These are phyloP conservation scores for Campoletis sonorensis DNA, from an alignment of 1,140 invertebrate species.

Conservation along the genomic window DNA sequence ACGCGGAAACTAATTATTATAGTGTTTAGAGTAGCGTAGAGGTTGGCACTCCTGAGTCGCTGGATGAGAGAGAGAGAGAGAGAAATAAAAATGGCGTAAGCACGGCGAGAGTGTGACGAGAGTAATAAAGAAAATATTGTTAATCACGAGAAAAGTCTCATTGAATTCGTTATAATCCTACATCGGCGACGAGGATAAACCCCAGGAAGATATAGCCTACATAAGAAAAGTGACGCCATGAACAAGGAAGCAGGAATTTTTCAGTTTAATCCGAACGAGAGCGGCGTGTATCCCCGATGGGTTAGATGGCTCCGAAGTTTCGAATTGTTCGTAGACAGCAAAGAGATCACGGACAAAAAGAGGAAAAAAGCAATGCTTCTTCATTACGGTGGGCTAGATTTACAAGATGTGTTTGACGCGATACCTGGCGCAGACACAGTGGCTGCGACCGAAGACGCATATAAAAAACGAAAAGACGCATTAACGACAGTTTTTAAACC, in stretches of 20 bases:
- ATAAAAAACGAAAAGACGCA: constrained; percentile 39
- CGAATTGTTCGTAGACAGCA: constrained; percentile 49
- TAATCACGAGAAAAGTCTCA: too few relatives aligned
- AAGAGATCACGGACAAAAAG: constrained; percentile 51
- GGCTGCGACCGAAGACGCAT: constrained; percentile 40
- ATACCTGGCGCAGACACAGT: constrained; percentile 55
- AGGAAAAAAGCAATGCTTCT: constrained; percentile 62
- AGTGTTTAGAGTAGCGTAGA: too few relatives aligned
- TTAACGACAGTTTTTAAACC: constrained; percentile 56
- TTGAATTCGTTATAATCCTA: neutral
- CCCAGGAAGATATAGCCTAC: neutral
- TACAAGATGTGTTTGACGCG: constrained; percentile 63
- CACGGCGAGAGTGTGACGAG: too few relatives aligned
- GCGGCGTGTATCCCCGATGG: constrained; percentile 50
- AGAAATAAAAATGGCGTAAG: too few relatives aligned
- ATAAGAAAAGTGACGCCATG: neutral
- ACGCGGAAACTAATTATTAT: too few relatives aligned
- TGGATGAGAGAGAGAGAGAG: too few relatives aligned
- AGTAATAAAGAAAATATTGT: too few relatives aligned
- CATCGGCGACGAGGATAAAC: constrained; percentile 30
- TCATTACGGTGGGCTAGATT: constrained; percentile 58
- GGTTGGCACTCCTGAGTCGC: too few relatives aligned
- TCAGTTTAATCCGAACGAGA: constrained; percentile 49
- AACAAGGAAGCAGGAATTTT: neutral
- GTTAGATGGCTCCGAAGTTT: constrained; percentile 55